These are phyloP conservation scores for Neolamprologus ventralis DNA, from an alignment of 2,113 vertebrate species.

Conservation along the genomic window DNA sequence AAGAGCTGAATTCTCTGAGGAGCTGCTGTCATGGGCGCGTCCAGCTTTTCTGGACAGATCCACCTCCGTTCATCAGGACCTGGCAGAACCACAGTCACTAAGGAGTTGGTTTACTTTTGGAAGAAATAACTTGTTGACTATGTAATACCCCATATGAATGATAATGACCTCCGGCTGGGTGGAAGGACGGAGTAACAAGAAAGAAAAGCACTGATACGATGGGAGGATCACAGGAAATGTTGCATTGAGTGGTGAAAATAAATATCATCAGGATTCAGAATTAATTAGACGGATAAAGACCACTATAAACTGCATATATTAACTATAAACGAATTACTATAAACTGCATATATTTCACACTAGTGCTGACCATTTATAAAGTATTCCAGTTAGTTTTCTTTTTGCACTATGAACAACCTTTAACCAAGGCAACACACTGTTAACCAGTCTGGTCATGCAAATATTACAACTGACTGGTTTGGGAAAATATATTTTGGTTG, in stretches of 20 bases:
- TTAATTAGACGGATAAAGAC: neutral
- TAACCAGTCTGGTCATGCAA: neutral
- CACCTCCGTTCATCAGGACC: slow-evolving; percentile 40
- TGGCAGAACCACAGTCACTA: slow-evolving; percentile 3
- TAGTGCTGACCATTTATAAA: neutral
- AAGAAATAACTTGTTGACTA: slow-evolving; percentile 18
- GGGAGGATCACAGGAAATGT: slow-evolving; percentile 27
- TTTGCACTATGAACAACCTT: neutral
- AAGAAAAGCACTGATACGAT: neutral
- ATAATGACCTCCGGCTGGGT: neutral
- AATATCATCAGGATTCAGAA: neutral
- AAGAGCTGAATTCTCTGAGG: slow-evolving; percentile 15
- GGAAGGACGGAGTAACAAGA: neutral
- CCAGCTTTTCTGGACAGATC: slow-evolving; percentile 17
- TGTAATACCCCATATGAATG: slow-evolving; percentile 16
- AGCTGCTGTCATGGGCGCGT: slow-evolving; percentile 33
- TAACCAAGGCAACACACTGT: neutral
- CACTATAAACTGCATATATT: neutral
- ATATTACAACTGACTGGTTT: neutral
- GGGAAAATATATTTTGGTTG: neutral
- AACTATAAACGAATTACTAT: neutral
- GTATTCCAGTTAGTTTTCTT: neutral
- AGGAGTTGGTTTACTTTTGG: slow-evolving; percentile 15
- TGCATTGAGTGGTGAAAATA: neutral
- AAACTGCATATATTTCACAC: neutral